Percentiles rank a stretch among this genome's conserved stretches.
Conservation (phyloP, 1,140 invertebrate species). For the Nixonia krombeini region DNA sequence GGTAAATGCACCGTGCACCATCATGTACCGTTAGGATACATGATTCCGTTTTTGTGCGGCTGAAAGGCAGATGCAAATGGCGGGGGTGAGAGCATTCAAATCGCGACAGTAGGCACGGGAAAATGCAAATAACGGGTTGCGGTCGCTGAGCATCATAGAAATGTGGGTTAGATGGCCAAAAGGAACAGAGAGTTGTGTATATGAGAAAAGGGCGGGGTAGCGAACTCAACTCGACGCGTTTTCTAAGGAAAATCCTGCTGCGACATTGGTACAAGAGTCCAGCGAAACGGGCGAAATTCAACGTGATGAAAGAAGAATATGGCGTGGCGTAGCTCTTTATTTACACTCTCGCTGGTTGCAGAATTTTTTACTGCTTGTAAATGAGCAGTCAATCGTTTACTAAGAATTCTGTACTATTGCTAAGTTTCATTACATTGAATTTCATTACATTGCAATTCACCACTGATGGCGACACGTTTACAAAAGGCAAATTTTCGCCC, state of each 20-base stretch:
- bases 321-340: conserved; percentile 29
- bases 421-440: too few relatives aligned
- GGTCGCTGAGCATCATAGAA: conserved; percentile 60
- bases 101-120: conserved; percentile 21
- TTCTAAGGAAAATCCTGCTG: conserved; percentile 24
- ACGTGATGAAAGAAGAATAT: conserved; percentile 35
- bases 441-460: too few relatives aligned
- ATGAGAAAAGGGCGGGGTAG: conserved; percentile 52
- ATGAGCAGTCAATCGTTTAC: too few relatives aligned
- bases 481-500: too few relatives aligned
- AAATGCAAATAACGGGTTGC: conserved; percentile 67
- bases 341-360: too few relatives aligned
- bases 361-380: too few relatives aligned
- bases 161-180: conserved; percentile 70
- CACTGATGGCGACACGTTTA: too few relatives aligned
- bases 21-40: conserved; percentile 40
- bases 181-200: conserved; percentile 69
- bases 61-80: conserved; percentile 50
- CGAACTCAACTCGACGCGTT: conserved; percentile 25
- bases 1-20: conserved; percentile 42
- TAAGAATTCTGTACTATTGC: too few relatives aligned
- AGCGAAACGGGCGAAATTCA: conserved; percentile 45
- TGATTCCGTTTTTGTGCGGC: conserved; percentile 4
- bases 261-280: conserved; percentile 25
- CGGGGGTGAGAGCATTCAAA: conserved; percentile 43